phyloP scores from a whole-genome alignment of 2,113 vertebrate species.

The Otus sunia region DNA sequence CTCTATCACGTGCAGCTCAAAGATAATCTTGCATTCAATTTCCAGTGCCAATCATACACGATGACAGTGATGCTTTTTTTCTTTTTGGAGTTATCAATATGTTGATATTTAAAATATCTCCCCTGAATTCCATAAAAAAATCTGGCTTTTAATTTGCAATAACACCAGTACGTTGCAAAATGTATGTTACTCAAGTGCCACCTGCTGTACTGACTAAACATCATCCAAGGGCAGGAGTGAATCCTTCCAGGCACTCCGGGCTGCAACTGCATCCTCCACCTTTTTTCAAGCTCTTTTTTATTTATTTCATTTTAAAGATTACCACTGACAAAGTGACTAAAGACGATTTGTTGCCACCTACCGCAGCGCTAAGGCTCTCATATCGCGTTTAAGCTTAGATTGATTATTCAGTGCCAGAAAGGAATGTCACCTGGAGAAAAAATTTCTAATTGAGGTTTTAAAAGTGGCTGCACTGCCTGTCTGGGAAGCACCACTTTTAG shows the following conservation, averaged over 20 bases:
- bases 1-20: neutral
- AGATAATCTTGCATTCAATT: neutral
- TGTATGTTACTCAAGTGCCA: conserved; percentile 62
- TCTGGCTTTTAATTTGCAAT: neutral
- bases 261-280: neutral
- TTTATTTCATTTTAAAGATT: neutral
- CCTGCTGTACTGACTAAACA: conserved; percentile 44
- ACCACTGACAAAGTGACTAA: neutral
- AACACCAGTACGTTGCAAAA: neutral
- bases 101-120: neutral
- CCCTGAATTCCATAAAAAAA: neutral
- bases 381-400: neutral
- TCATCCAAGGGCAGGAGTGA: fast-evolving
- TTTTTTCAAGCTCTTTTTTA: neutral
- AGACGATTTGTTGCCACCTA: neutral
- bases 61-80: neutral
- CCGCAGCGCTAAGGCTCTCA: neutral
- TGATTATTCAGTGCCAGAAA: neutral
- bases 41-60: neutral
- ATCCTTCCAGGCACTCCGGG: neutral
- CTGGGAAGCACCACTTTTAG: neutral
- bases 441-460: neutral
- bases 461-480: neutral
- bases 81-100: neutral
- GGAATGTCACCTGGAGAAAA: neutral